Percentiles rank a stretch among this genome's conserved stretches.
These are phyloP conservation scores for Hemaris fuciformis DNA, from an alignment of 2,888 invertebrate genomes.

Conservation along the genomic window DNA sequence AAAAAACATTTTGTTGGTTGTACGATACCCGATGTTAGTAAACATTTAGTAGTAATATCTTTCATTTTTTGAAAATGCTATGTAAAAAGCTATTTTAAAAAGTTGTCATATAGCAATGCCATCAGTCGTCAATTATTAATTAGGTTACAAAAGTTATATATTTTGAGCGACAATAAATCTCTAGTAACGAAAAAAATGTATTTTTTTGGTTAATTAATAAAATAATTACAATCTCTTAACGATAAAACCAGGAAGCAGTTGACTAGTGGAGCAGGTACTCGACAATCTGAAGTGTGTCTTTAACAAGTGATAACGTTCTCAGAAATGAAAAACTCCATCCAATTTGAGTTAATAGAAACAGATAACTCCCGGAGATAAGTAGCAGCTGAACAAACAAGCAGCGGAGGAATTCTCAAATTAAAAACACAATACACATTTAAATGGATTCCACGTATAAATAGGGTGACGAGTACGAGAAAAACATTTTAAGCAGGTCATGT, in stretches of 20 bases:
- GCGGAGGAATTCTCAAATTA: slow-evolving; percentile 1
- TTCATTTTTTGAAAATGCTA: too few relatives aligned
- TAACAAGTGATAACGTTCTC: neutral
- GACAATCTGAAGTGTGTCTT: neutral
- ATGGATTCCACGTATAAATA: neutral
- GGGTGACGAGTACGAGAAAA: neutral
- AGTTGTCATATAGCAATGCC: too few relatives aligned
- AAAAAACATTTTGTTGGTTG: too few relatives aligned
- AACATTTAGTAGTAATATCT: too few relatives aligned
- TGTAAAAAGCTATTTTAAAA: too few relatives aligned
- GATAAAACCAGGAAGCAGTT: neutral
- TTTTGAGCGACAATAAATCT: neutral
- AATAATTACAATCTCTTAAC: neutral
- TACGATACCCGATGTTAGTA: too few relatives aligned
- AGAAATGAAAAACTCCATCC: slow-evolving; percentile 4
- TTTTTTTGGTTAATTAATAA: neutral
- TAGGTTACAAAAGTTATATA: too few relatives aligned
- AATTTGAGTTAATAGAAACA: slow-evolving; percentile 7
- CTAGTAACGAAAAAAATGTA: neutral
- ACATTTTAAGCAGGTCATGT: neutral
- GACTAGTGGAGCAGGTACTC: neutral
- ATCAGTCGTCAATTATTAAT: too few relatives aligned
- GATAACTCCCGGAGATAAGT: slow-evolving; percentile 3
- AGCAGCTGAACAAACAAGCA: slow-evolving; percentile 1
- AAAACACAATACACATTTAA: slow-evolving; percentile 5